phyloP scores from a whole-genome alignment of 1,140 invertebrate genomes.

The Trinorchestia longiramus region DNA sequence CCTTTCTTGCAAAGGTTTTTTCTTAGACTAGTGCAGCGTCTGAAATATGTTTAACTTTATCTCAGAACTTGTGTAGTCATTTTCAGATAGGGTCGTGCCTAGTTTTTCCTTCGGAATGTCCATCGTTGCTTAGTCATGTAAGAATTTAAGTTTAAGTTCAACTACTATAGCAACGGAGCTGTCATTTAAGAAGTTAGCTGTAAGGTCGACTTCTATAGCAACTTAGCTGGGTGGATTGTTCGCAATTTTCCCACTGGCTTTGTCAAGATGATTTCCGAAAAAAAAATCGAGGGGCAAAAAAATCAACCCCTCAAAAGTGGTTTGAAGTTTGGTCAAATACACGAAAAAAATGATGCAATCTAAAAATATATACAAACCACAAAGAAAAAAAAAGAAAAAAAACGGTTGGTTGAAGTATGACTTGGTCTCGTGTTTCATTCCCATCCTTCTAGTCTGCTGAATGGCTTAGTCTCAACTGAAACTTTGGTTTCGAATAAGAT shows the following conservation, averaged over 20 bases:
- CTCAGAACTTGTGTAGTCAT: neutral
- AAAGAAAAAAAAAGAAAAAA: conserved; percentile 33
- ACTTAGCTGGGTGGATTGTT: conserved; percentile 14
- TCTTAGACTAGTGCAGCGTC: neutral
- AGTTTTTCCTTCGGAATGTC: neutral
- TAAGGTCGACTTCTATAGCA: conserved; percentile 16
- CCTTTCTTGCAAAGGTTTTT: neutral
- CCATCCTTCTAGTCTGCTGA: neutral
- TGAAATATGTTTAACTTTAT: neutral
- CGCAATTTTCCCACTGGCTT: conserved; percentile 47
- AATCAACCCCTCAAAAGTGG: conserved; percentile 3
- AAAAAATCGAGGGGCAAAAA: neutral
- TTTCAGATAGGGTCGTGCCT: too few species aligned
- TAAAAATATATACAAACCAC: conserved; percentile 45
- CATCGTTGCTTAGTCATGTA: neutral
- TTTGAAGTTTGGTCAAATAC: neutral
- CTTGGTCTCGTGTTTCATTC: neutral
- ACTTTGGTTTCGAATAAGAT: too few species aligned
- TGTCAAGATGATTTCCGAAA: conserved; percentile 44
- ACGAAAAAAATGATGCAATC: conserved; percentile 28
- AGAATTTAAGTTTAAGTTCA: neutral
- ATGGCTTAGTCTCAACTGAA: too few species aligned
- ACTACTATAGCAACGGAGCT: conserved; percentile 25
- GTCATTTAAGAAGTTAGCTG: too few species aligned
- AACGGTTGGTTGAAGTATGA: conserved; percentile 35